Evolutionary conservation across 2,888 invertebrate species (phyloP).

Genomic region (Eupithecia inturbata): DNA sequence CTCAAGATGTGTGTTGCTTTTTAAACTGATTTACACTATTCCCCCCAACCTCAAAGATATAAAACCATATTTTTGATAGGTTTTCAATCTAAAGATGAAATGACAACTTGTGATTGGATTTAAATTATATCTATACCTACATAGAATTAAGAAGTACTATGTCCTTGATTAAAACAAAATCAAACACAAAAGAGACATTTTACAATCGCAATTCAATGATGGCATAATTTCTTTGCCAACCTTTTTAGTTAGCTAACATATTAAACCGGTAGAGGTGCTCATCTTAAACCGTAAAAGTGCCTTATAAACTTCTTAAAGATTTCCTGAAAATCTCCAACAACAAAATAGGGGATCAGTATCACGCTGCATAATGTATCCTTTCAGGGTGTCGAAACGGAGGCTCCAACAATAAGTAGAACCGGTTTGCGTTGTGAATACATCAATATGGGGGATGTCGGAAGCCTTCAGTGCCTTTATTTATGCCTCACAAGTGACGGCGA

Average conservation of each 20-base stretch:
- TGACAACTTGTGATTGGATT: not conserved
- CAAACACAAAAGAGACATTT: not conserved
- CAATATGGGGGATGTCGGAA: constrained; percentile 68
- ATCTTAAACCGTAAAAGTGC: constrained; percentile 13
- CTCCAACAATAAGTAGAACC: constrained; percentile 64
- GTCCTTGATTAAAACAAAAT: too few species aligned
- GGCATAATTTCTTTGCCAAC: too few species aligned
- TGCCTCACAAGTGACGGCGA: constrained; percentile 66
- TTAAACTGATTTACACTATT: not conserved
- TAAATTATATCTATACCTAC: not conserved
- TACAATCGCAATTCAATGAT: not conserved
- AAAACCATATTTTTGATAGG: too few species aligned
- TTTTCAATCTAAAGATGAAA: not conserved
- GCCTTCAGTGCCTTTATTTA: constrained; percentile 71
- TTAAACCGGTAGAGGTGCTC: not conserved
- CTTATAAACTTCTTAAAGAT: constrained; percentile 29
- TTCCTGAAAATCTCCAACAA: constrained; percentile 32
- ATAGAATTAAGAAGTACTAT: too few species aligned
- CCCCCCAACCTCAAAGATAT: too few species aligned
- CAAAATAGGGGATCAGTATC: constrained; percentile 37
- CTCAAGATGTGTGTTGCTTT: not conserved
- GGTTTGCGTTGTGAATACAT: constrained; percentile 70
- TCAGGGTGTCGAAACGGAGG: constrained; percentile 55
- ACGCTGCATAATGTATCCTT: constrained; percentile 46
- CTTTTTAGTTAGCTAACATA: not conserved